Conservation (phyloP, 1,140 invertebrate species). For the Drosophila bocki region DNA sequence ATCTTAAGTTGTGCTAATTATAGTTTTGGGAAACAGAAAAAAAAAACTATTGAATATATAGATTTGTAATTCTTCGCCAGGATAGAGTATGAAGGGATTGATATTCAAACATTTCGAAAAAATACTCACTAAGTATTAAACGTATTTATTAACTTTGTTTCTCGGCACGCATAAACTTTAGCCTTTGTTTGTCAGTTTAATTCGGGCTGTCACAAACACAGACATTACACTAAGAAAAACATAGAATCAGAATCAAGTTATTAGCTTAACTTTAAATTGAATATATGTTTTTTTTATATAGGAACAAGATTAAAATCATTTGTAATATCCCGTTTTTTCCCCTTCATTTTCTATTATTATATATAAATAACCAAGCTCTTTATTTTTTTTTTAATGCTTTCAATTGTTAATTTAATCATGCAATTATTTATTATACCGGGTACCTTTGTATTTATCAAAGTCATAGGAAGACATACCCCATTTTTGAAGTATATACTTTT, state of each 20-base stretch:
- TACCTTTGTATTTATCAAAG: background rate
- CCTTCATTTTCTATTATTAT: background rate
- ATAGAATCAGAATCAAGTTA: background rate
- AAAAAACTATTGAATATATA: background rate
- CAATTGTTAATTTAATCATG: background rate
- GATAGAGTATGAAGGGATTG: background rate
- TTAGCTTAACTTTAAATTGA: too few relatives aligned
- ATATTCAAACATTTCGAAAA: background rate
- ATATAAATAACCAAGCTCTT: background rate
- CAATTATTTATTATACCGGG: background rate
- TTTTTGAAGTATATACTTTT: too few relatives aligned
- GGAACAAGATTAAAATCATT: background rate
- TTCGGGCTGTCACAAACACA: background rate
- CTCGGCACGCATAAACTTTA: conserved; percentile 21
- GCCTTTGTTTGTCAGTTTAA: background rate
- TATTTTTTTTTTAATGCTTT: background rate
- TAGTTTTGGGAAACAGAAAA: background rate
- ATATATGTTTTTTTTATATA: too few relatives aligned
- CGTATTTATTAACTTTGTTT: background rate
- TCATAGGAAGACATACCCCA: too few relatives aligned
- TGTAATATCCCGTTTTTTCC: background rate
- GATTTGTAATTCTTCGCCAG: background rate
- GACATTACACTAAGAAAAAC: background rate
- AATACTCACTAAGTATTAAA: background rate
- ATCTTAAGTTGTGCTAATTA: background rate